Conservation (phyloP, 2,797 vertebrate species). For the Threskiornis aethiopicus region DNA sequence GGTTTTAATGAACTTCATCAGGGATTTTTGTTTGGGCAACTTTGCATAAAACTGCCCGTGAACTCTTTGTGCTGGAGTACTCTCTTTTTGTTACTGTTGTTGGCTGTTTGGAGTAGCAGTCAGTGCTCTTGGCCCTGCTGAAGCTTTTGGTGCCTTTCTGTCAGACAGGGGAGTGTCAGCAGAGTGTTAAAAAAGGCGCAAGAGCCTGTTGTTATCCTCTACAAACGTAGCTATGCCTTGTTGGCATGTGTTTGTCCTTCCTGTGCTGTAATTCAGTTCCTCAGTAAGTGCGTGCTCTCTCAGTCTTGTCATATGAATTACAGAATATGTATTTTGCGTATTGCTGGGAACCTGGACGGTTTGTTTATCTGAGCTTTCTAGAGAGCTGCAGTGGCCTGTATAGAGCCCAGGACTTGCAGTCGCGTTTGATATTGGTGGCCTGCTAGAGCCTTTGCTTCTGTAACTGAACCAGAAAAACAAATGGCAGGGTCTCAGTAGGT, state of each 20-base stretch:
- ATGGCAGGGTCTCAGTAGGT: neutral
- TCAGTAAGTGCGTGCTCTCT: neutral
- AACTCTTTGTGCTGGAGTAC: neutral
- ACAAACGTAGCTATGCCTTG: fast-evolving
- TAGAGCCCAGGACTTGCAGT: fast-evolving
- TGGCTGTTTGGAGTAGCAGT: neutral
- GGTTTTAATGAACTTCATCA: neutral
- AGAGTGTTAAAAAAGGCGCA: neutral
- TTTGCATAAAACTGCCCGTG: neutral
- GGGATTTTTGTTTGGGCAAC: neutral
- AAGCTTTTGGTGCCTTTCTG: neutral
- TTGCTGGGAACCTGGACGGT: neutral
- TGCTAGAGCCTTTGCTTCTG: neutral
- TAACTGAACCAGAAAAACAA: neutral
- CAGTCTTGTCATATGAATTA: neutral
- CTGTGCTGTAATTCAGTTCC: neutral
- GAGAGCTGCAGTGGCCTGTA: no score
- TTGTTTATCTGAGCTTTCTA: neutral
- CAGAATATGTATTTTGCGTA: neutral
- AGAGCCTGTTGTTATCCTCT: neutral
- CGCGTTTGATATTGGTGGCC: neutral
- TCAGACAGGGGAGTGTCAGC: neutral
- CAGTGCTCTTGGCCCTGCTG: neutral
- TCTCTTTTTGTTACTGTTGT: neutral
- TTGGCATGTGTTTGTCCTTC: neutral